Base-by-base conservation (phyloP, 2,113 vertebrate genomes). In the Prunella fulvescens region DNA sequence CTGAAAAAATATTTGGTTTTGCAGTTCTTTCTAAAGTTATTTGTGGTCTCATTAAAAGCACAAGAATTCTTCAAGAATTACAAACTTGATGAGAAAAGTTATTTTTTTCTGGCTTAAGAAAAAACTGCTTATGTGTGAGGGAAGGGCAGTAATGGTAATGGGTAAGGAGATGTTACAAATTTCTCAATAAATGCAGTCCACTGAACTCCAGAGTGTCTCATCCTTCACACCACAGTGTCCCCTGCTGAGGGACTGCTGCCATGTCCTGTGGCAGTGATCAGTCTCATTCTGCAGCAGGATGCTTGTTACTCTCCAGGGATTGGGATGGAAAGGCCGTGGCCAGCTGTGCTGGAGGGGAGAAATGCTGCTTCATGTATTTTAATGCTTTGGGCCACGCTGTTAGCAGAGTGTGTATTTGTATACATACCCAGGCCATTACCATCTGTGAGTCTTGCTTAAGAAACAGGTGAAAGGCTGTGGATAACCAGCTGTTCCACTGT, bases 181-280 rank as follows among this genome's bases (percentile, higher is more conserved):
- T 25, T 87, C 61, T 82, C 69, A 96, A 95, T 97, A 97, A 96
- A 95, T 48, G n/a, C 72, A 82, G 6, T 60, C 28, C 12, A 8
- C 29, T 74, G 67, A 83, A 85, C 45, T 80, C 61, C 14, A 60
- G 6, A 54, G 74, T 28, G 72, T 83, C 66, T 76, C 25, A 8
- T 96, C 45, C 57, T 89, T 91, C 35, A 7, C 7, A 26, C 35
- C 37, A 31, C 48, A 48, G 22, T 19, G 62, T 26, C 33, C 14
- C 14, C 26, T 47, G 56, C 44, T 11, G 9, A 35, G 22, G 37
- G 50, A 29, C 37, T 84, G 47, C 48, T 78, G 24, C 6, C 7
- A 9, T 33, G 31, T 64, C 61, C 31, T 6, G 1, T 23, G 35
- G 62, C 37, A 74, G 40, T 54, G 65, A n/a, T 22, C 9, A 83